Evolutionary conservation across 2,113 vertebrate species (phyloP).

Genomic region (Dendropsophus ebraccatus): DNA sequence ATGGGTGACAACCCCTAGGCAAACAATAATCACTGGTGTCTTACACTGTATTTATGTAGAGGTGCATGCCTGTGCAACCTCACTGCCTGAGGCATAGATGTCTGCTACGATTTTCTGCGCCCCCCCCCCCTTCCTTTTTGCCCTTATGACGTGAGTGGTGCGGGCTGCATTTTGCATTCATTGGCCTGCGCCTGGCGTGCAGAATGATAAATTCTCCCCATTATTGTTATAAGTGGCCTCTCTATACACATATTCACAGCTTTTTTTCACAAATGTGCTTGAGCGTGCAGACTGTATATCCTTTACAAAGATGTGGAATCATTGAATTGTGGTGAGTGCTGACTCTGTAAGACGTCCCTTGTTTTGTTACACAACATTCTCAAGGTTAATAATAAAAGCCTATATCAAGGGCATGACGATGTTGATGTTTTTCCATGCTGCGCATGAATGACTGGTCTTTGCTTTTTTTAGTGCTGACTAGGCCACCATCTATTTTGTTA

Average conservation of each 20-base stretch:
- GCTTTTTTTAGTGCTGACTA: constrained; percentile 36
- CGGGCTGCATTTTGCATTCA: no score
- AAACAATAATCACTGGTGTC: no score
- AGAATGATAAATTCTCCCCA: no score
- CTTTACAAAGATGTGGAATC: neutral
- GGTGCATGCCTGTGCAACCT: no score
- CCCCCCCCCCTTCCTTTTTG: no score
- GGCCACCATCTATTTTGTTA: neutral
- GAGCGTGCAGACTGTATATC: neutral
- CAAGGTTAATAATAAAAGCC: constrained; percentile 52
- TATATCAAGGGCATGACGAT: constrained; percentile 26
- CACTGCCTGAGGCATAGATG: no score
- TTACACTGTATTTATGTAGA: no score
- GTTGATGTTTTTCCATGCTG: constrained; percentile 34
- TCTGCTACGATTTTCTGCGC: no score
- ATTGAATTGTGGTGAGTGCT: neutral
- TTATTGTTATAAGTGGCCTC: no score
- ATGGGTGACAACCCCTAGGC: neutral
- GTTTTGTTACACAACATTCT: constrained; percentile 27
- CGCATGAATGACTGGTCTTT: constrained; percentile 36
- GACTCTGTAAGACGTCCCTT: neutral
- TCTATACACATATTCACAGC: neutral
- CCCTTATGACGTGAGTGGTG: no score
- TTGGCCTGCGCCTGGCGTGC: no score
- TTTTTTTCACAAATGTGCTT: neutral